These are phyloP conservation scores for Boleophthalmus pectinirostris DNA, from an alignment of 2,113 vertebrate species.

Conservation along the genomic window DNA sequence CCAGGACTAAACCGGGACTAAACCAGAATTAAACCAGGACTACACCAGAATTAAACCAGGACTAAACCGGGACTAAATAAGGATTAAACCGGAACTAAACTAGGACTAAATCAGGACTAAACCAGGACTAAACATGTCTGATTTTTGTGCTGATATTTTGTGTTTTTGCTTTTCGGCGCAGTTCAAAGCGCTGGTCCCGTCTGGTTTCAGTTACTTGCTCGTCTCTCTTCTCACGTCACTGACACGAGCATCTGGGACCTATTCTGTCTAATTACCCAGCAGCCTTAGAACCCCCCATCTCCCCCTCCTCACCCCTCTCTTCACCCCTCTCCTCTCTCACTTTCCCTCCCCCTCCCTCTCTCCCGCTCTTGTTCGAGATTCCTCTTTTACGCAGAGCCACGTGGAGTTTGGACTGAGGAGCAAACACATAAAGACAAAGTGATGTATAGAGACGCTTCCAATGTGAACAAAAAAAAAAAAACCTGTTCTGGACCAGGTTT, in stretches of 20 bases:
- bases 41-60: no score
- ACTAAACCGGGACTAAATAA: no score
- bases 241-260: constrained; percentile 1
- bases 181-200: neutral
- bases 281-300: neutral
- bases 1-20: no score
- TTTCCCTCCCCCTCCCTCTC: neutral
- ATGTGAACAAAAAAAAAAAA: neutral
- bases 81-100: no score
- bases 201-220: neutral
- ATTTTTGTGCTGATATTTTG: constrained; percentile 9
- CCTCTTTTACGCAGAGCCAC: neutral
- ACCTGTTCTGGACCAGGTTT: no score
- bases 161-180: constrained; percentile 16
- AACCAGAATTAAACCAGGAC: no score
- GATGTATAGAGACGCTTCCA: neutral
- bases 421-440: neutral
- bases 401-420: neutral
- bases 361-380: neutral
- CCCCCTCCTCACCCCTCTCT: neutral
- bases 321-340: no score
- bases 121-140: no score
- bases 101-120: no score
- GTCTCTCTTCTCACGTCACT: constrained; percentile 5
- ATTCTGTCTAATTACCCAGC: constrained; percentile 4